Conservation (phyloP, 2,797 vertebrate genomes). For the Scleropages formosus region DNA sequence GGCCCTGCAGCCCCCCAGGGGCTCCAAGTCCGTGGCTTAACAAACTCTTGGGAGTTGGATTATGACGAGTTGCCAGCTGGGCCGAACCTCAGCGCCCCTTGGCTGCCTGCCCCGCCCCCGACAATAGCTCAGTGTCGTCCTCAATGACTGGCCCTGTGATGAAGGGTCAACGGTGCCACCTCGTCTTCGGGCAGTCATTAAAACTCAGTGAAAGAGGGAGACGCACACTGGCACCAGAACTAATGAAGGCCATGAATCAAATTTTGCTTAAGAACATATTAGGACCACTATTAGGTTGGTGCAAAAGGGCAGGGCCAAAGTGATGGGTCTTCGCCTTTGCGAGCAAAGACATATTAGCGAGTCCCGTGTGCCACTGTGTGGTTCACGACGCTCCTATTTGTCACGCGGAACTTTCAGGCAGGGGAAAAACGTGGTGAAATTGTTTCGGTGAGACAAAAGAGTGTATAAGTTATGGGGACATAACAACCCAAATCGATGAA, state of each 20-base stretch:
- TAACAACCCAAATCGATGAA: too few relatives aligned
- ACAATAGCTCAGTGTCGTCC: constrained; percentile 79
- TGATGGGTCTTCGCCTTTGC: constrained; percentile 59
- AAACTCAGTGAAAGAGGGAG: constrained; percentile 66
- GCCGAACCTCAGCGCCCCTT: constrained; percentile 66
- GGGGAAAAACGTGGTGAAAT: neutral
- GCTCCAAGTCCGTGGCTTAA: constrained; percentile 64
- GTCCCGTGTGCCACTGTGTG: neutral
- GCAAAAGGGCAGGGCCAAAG: constrained; percentile 69
- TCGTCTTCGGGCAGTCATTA: constrained; percentile 97
- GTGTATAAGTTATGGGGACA: too few relatives aligned
- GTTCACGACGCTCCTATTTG: neutral
- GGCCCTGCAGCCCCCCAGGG: constrained; percentile 31
- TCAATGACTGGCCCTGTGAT: constrained; percentile 86
- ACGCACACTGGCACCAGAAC: constrained; percentile 68
- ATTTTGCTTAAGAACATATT: constrained; percentile 74
- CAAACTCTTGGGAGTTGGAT: constrained; percentile 82
- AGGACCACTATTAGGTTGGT: constrained; percentile 76
- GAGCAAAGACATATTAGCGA: constrained; percentile 22
- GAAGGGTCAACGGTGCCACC: constrained; percentile 97
- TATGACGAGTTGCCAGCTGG: constrained; percentile 75
- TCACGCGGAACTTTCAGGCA: neutral
- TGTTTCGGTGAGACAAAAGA: neutral
- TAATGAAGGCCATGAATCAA: constrained; percentile 99
- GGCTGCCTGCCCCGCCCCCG: constrained; percentile 68